phyloP scores from a whole-genome alignment of 2,888 invertebrate species.

The Candidula unifasciata region DNA sequence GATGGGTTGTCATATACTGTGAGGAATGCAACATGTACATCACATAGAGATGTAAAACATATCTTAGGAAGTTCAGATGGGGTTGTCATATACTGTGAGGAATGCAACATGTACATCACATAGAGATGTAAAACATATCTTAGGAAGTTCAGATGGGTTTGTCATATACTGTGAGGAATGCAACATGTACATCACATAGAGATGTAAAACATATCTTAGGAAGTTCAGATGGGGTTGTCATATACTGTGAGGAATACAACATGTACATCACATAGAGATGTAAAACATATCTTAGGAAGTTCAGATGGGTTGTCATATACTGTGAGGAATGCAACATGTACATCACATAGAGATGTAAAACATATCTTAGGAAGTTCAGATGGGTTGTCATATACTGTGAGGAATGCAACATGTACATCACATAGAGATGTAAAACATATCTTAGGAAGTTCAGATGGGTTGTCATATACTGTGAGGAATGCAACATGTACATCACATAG shows the following conservation, averaged over 20 bases:
- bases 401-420: not conserved
- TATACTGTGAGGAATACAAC: slow-evolving; percentile 72
- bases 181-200: not conserved
- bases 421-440: slow-evolving; percentile 76
- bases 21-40: slow-evolving; percentile 46
- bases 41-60: slow-evolving; percentile 74
- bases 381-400: slow-evolving; percentile 78
- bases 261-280: slow-evolving; percentile 57
- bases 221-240: slow-evolving; percentile 78
- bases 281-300: slow-evolving; percentile 79
- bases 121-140: slow-evolving; percentile 77
- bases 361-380: slow-evolving; percentile 79
- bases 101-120: not conserved
- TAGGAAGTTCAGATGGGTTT: slow-evolving; percentile 78
- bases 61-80: slow-evolving; percentile 79
- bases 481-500: not conserved
- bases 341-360: slow-evolving; percentile 70
- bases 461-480: slow-evolving; percentile 76
- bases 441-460: slow-evolving; percentile 79
- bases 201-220: slow-evolving; percentile 79
- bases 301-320: slow-evolving; percentile 78
- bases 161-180: slow-evolving; percentile 76
- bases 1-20: slow-evolving; percentile 78
- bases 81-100: slow-evolving; percentile 77
- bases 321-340: slow-evolving; percentile 61